Evolutionary conservation across 2,888 invertebrate species (phyloP), one percentile per base, ranked within the genome.

Genomic region (Apamea anceps): DNA sequence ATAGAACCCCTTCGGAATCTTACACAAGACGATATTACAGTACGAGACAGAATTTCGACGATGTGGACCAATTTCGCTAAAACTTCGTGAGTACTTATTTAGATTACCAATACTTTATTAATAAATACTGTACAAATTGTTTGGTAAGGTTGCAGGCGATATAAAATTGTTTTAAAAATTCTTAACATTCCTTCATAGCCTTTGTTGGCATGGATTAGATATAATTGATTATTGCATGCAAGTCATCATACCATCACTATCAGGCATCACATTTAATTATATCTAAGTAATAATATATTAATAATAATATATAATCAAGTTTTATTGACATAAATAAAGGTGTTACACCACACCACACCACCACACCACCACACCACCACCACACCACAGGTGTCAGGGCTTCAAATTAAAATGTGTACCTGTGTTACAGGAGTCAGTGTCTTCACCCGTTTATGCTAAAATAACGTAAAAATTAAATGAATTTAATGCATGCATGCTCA

Each of bases 41-140:
- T 92, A 2, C 85, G 90, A 78, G 84, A 89, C 21, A 88, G 89
- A 78, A 85, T 95, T 62, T 90, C 91, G 0, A 93, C 89, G 68
- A 90, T 95, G 91, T 95, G 94, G 93, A 93, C 95, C 1, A 89
- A 94, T 85, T 94, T 95, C 80, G 94, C 94, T 5, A 95, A 94
- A 90, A 90, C 89, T 60, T 89, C 93, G 95, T 95, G 90, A 85
- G 90, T 79, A 71, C 12, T 15, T 42, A 12, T 21, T 28, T 51
- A 32, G 4, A 51, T 32, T 7, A 48, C 21, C 13, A 51, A 32
- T 70, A 51, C 4, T 28, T 25, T 15, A n/a, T n/a, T 25, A 42
- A 28, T 18, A 18, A 45, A n/a, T 48, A 48, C 48, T 70, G 13
- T 21, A 28, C 48, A 1, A 68, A 68, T 48, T 28, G 6, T 28